phyloP scores from a whole-genome alignment of 1,140 invertebrate genomes.

The Zaprionus kolodkinae region DNA sequence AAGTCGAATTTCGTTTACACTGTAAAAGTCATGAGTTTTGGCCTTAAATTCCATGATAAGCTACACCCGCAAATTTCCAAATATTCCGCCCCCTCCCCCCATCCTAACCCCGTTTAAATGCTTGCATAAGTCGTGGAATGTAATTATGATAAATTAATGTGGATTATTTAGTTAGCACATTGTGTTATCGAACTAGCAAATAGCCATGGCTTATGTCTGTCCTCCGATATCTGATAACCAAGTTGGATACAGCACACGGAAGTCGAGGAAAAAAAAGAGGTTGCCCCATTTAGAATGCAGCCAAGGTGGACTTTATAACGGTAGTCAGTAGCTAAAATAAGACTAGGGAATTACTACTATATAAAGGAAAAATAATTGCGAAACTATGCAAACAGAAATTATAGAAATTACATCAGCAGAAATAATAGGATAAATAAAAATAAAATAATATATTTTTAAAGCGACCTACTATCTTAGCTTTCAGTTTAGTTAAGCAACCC shows the following conservation, averaged over 20 bases:
- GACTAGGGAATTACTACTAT: too few relatives aligned
- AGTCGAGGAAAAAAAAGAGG: neutral
- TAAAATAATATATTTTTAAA: too few relatives aligned
- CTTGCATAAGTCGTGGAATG: neutral
- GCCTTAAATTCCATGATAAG: neutral
- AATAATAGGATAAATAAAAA: neutral
- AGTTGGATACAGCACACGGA: slow-evolving; percentile 4
- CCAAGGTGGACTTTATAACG: neutral
- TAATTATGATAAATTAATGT: slow-evolving; percentile 17
- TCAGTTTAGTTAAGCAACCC: neutral
- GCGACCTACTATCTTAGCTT: too few relatives aligned
- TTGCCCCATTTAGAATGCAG: neutral
- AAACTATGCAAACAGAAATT: neutral
- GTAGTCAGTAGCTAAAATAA: neutral
- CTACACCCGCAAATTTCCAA: neutral
- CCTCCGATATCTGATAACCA: slow-evolving; percentile 3
- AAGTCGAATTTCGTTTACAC: neutral
- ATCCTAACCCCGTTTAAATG: neutral
- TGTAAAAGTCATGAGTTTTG: neutral
- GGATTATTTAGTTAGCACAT: slow-evolving; percentile 5
- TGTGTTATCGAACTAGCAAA: neutral
- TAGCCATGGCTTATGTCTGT: slow-evolving; percentile 1
- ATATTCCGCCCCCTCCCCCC: too few relatives aligned
- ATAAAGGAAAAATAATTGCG: too few relatives aligned
- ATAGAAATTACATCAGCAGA: neutral